Evolutionary conservation across 2,113 vertebrate species (phyloP).

Genomic region (Genyomyrus donnyi): DNA sequence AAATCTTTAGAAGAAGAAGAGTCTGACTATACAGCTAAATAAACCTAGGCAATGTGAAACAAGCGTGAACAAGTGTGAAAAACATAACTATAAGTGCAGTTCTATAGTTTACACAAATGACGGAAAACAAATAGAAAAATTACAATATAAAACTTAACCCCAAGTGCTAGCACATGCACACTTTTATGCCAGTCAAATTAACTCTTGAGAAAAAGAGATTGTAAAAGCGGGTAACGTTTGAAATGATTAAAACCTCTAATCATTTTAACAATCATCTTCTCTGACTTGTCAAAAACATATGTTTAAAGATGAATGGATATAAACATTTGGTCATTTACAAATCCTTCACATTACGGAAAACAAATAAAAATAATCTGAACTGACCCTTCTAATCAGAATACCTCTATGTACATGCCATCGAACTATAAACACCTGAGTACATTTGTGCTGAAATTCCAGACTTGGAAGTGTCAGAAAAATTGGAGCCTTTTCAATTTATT

Average conservation of each 20-base stretch:
- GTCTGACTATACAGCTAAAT: not conserved
- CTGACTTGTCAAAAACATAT: not conserved
- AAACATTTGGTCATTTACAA: not conserved
- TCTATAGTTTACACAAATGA: not conserved
- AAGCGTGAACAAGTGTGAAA: not conserved
- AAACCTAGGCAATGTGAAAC: not conserved
- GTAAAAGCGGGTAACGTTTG: not conserved
- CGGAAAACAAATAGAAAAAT: not conserved
- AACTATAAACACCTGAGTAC: not conserved
- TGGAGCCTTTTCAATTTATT: not conserved
- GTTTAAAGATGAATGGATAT: not conserved
- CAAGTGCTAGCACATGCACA: not conserved
- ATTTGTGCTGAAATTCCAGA: not conserved
- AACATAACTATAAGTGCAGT: not conserved
- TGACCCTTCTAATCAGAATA: not conserved
- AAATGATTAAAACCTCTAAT: not conserved
- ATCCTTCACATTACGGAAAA: not conserved
- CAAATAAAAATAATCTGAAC: not conserved
- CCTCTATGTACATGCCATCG: not conserved
- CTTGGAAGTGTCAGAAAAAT: not conserved
- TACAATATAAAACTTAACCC: not conserved
- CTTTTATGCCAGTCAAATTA: not conserved
- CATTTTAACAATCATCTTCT: not conserved
- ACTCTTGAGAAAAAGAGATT: not conserved
- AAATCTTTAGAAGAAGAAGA: not conserved